A percentile compares a stretch with the other conserved stretches of the same genome.
Evolutionary conservation across 2,888 invertebrate genomes (phyloP).

Genomic region (Glaucopsyche alexis): DNA sequence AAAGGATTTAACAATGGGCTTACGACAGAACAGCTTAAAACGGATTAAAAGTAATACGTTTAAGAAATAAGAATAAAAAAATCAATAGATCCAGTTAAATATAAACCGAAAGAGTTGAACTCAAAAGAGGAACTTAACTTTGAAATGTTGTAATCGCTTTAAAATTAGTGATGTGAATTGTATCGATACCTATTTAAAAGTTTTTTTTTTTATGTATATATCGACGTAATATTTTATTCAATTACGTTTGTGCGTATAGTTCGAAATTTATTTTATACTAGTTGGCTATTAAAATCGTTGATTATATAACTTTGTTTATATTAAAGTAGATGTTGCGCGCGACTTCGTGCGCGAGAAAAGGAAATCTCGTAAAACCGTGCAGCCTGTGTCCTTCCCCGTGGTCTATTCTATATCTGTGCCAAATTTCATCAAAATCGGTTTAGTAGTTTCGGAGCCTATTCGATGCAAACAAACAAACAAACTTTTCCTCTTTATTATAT

Average conservation of each 20-base stretch:
- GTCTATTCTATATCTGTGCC: no score
- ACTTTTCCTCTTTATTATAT: no score
- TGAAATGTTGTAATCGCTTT: constrained; percentile 1
- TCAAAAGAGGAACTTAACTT: background rate
- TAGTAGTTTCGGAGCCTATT: no score
- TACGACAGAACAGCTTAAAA: background rate
- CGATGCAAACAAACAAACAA: no score
- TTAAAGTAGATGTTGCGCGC: no score
- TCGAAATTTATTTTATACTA: background rate
- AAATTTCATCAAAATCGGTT: no score
- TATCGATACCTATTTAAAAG: background rate
- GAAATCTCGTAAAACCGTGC: no score
- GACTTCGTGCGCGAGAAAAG: no score
- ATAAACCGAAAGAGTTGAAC: constrained; percentile 1
- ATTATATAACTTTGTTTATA: no score
- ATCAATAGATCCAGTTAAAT: constrained; percentile 7
- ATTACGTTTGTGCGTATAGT: background rate
- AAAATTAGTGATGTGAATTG: background rate
- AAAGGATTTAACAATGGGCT: no score
- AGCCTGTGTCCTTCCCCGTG: no score
- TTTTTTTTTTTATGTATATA: background rate
- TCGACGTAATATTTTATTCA: background rate
- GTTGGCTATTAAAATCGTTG: no score
- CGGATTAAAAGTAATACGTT: background rate
- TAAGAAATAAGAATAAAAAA: background rate